These are phyloP conservation scores for Siderastrea siderea DNA, from an alignment of 92 coral and sea anemone species.

Conservation along the genomic window DNA sequence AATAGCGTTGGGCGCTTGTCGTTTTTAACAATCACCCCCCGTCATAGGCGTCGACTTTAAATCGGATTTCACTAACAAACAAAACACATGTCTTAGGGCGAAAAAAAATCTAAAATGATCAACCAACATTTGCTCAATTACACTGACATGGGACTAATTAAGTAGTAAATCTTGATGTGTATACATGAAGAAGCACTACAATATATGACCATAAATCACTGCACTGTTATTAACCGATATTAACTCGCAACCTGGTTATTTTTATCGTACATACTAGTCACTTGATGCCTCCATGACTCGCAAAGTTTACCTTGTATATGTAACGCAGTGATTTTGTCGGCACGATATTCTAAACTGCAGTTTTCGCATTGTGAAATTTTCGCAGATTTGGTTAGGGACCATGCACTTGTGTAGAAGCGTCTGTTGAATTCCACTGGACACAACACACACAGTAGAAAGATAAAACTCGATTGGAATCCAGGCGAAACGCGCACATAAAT, in stretches of 20 bases:
- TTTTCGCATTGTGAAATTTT: not conserved
- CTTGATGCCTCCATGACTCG: not conserved
- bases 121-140: constrained; percentile 24
- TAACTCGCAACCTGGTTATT: not conserved
- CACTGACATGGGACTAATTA: constrained; percentile 30
- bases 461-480: constrained; percentile 35
- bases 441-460: not conserved
- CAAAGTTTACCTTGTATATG: not conserved
- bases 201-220: not conserved
- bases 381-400: not conserved
- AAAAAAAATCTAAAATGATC: constrained; percentile 13
- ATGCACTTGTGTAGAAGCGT: constrained; percentile 4
- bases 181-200: not conserved
- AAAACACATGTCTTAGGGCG: not conserved
- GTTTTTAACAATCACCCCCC: not conserved
- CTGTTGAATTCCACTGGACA: constrained; percentile 2
- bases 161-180: constrained; percentile 22
- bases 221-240: not conserved
- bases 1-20: not conserved
- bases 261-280: not conserved
- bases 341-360: not conserved
- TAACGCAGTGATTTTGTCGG: not conserved
- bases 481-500: not conserved
- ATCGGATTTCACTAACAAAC: constrained; percentile 38
- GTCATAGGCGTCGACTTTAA: not conserved